These are phyloP conservation scores for Theristicus caerulescens DNA, from an alignment of 2,113 vertebrate genomes.

Conservation along the genomic window DNA sequence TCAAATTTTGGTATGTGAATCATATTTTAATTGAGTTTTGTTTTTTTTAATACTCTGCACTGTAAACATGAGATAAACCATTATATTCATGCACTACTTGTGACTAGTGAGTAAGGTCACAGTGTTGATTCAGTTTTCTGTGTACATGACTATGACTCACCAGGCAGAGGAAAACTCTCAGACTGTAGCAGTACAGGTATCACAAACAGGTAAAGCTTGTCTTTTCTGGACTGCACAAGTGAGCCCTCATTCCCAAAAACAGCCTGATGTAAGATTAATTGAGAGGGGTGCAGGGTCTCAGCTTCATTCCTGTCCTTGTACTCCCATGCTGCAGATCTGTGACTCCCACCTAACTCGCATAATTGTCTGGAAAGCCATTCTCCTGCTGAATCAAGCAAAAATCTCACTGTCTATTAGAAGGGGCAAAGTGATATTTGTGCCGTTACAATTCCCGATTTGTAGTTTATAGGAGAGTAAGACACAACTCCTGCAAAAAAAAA, in stretches of 20 bases:
- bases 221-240: background rate
- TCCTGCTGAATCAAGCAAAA: background rate
- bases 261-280: background rate
- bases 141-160: background rate
- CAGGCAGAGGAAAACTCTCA: background rate
- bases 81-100: background rate
- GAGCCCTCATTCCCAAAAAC: background rate
- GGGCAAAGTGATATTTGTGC: background rate
- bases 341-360: background rate
- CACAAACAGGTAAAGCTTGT: background rate
- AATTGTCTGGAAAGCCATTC: background rate
- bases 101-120: background rate
- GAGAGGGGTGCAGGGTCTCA: background rate
- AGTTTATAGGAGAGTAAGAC: background rate
- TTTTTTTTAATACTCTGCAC: background rate
- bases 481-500: background rate
- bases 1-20: background rate
- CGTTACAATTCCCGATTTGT: background rate
- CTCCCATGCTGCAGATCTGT: background rate
- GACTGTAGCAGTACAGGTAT: background rate
- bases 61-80: background rate
- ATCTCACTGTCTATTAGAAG: background rate
- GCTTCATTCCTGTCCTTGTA: background rate
- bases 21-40: background rate
- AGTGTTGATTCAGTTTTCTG: background rate